phyloP scores from a whole-genome alignment of 2,888 invertebrate genomes.

The Rhamnusium bicolor region DNA sequence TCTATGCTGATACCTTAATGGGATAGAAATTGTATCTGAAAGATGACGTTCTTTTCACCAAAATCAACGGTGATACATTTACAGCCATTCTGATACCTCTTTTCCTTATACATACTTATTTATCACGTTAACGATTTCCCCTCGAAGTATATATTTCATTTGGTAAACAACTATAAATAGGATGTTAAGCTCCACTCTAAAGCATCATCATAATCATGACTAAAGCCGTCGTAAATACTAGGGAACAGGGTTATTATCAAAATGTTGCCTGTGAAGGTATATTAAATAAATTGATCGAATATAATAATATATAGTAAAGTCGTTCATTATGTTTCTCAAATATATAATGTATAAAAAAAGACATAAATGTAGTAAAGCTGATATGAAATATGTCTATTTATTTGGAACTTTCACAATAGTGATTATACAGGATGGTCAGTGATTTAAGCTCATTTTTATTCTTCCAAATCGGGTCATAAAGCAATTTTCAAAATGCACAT shows the following conservation, averaged over 20 bases:
- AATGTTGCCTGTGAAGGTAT: neutral
- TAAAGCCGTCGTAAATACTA: conserved; percentile 5
- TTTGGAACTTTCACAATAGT: neutral
- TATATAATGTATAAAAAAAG: neutral
- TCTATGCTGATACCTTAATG: neutral
- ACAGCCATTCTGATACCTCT: conserved; percentile 55
- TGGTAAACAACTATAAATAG: conserved; percentile 20
- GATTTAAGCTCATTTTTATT: neutral
- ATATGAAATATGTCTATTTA: neutral
- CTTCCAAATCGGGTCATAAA: too few relatives aligned
- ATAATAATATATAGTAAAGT: neutral
- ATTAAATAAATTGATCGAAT: neutral
- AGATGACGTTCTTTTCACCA: conserved; percentile 24
- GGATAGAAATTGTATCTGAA: conserved; percentile 22
- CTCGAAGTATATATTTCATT: conserved; percentile 49
- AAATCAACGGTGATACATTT: conserved; percentile 56
- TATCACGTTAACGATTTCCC: conserved; percentile 60
- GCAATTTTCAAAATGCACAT: too few relatives aligned
- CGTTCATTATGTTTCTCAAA: neutral
- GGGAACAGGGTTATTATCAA: conserved; percentile 3
- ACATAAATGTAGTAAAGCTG: neutral
- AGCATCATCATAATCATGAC: conserved; percentile 5
- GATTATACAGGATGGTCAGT: neutral
- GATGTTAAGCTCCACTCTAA: conserved; percentile 13
- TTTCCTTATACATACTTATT: conserved; percentile 55